Evolutionary conservation across 92 coral and sea anemone species (phyloP), one percentile per base, ranked within the genome.

Genomic region (Zoanthus sansibaricus): DNA sequence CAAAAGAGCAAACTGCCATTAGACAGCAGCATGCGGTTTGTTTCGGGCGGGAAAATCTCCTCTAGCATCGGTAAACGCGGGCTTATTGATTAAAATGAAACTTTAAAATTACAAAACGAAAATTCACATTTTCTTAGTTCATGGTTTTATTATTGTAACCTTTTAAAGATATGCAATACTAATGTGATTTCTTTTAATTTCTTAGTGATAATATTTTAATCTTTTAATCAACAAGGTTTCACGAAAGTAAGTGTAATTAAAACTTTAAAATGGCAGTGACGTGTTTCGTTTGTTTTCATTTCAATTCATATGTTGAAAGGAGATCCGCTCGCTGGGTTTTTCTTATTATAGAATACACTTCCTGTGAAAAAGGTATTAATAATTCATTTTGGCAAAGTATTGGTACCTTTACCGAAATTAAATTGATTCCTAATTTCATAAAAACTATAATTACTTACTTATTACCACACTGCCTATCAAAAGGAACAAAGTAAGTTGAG

Each of bases 401-500:
- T 88, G 91, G 92, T 93, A 93, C 91, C 91, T 94, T 89, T 89
- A 94, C 89, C 94, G 91, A 91, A 89, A 76, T 87, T 78, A 93
- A 91, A 94, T 94, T 91, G 98, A 90, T 94, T 94, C 94, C 93
- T 94, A 94, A 94, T 94, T 94, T 93, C 95, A 94, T 90, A 87
- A 92, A 91, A 93, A 88, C 92, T 87, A 90, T 94, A 93, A 93
- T 93, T 93, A 92, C 87, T 83, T 88, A 64, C 91, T 94, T 93
- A 94, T 94, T 94, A 94, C 73, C 33, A 37, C 83, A 84, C 91
- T 90, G 91, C 76, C 77, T 87, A 87, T 90, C 68, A 86, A 72
- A 93, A 86, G 84, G 86, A 82, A 92, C 91, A 92, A 89, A 94
- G n/a, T 70, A 76, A 77, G 78, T 82, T 79, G 62, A 87, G 86